These are phyloP conservation scores for Chrysomallon squamiferum DNA, from an alignment of 1,140 invertebrate genomes.

Conservation along the genomic window DNA sequence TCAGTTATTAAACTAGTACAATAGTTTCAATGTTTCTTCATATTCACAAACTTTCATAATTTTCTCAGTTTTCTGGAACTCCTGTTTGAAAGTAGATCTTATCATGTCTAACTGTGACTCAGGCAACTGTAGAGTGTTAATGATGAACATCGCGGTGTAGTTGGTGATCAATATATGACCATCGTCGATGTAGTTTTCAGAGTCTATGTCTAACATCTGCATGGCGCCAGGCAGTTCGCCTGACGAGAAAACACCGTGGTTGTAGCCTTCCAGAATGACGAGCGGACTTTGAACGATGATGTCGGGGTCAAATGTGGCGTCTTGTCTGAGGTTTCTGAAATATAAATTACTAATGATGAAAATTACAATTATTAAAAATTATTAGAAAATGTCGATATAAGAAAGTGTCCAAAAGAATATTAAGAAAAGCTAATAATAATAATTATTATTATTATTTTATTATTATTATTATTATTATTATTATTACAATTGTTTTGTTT, in stretches of 20 bases:
- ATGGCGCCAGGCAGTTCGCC: constrained; percentile 10
- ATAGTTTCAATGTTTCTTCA: too few species aligned
- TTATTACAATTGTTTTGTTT: too few species aligned
- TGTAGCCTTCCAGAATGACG: constrained; percentile 22
- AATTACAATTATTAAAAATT: too few species aligned
- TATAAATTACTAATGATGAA: too few species aligned
- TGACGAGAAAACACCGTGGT: constrained; percentile 15
- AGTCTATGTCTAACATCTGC: constrained; percentile 9
- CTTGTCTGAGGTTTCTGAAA: constrained; percentile 4
- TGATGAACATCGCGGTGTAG: constrained; percentile 12
- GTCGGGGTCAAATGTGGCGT: constrained; percentile 1
- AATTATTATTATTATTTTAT: too few species aligned
- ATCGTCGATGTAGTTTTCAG: constrained; percentile 12
- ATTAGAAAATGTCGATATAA: too few species aligned
- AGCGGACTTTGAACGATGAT: constrained; percentile 12
- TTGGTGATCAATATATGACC: constrained; percentile 4
- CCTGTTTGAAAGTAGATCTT: neutral
- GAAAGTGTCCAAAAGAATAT: too few species aligned
- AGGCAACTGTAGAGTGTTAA: constrained; percentile 5
- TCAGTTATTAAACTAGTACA: too few species aligned
- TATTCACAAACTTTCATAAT: constrained; percentile 4
- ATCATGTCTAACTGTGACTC: neutral
- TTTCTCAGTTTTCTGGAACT: constrained; percentile 5
- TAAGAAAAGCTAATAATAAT: too few species aligned
- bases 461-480: too few species aligned